phyloP scores from a whole-genome alignment of 92 coral and sea anemone species.

The Montipora capitata region DNA sequence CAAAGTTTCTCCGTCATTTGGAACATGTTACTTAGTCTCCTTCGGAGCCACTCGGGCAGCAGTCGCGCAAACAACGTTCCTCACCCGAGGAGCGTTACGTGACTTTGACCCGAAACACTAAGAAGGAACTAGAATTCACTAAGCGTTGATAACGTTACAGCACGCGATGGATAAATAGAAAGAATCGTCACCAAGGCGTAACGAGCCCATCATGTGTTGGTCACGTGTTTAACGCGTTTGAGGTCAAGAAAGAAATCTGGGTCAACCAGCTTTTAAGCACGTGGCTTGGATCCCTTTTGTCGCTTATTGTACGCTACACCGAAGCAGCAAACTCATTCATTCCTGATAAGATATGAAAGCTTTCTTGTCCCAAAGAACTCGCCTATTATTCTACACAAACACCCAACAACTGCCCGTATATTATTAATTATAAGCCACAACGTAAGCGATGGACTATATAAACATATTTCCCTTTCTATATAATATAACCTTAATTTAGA shows the following conservation, averaged over 20 bases:
- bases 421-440: conserved; percentile 2
- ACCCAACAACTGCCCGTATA: conserved; percentile 34
- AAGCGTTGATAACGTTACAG: too few species aligned
- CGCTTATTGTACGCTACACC: background rate
- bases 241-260: background rate
- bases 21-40: too few species aligned
- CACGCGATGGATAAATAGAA: too few species aligned
- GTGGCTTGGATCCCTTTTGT: background rate
- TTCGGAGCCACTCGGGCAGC: too few species aligned
- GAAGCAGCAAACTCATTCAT: background rate
- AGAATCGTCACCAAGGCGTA: too few species aligned
- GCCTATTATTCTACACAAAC: background rate
- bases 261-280: background rate
- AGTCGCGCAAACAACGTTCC: too few species aligned
- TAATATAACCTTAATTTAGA: conserved; percentile 37
- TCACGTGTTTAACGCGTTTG: too few species aligned
- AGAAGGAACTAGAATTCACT: too few species aligned
- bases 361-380: background rate
- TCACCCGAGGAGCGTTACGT: too few species aligned
- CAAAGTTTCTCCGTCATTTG: too few species aligned
- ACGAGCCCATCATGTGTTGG: too few species aligned
- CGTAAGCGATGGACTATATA: conserved; percentile 47
- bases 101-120: background rate
- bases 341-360: background rate
- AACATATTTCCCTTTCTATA: conserved; percentile 61